Conservation (phyloP, 2,888 invertebrate genomes). For the Eledone cirrhosa region DNA sequence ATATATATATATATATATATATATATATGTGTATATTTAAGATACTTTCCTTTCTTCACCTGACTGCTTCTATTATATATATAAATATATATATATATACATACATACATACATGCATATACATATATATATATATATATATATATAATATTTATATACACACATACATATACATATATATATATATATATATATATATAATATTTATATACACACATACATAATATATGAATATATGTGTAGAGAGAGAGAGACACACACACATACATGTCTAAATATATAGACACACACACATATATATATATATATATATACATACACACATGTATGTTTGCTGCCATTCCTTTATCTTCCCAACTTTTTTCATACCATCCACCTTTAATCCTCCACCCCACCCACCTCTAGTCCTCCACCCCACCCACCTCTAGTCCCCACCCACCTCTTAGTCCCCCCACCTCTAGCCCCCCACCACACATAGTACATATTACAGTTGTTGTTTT, state of each 20-base stretch:
- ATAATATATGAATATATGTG: not conserved
- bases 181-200: not conserved
- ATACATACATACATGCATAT: not conserved
- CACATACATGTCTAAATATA: not conserved
- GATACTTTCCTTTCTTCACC: not conserved
- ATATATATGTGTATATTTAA: not conserved
- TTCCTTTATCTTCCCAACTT: too few relatives aligned
- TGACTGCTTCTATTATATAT: not conserved
- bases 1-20: not conserved
- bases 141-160: not conserved
- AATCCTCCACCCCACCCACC: too few relatives aligned
- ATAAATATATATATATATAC: not conserved
- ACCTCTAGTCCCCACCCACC: too few relatives aligned
- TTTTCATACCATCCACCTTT: too few relatives aligned
- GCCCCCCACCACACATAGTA: too few relatives aligned
- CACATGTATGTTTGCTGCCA: not conserved
- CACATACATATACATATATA: not conserved
- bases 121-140: not conserved
- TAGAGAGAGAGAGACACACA: not conserved
- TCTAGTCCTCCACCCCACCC: too few relatives aligned
- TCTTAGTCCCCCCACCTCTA: too few relatives aligned
- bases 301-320: not conserved
- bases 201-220: slow-evolving; percentile 1
- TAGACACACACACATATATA: not conserved
- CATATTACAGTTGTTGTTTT: too few relatives aligned